Percentiles rank a stretch among this genome's conserved stretches.
Conservation (phyloP, 2,888 invertebrate genomes). For the Byasa hedistus region DNA sequence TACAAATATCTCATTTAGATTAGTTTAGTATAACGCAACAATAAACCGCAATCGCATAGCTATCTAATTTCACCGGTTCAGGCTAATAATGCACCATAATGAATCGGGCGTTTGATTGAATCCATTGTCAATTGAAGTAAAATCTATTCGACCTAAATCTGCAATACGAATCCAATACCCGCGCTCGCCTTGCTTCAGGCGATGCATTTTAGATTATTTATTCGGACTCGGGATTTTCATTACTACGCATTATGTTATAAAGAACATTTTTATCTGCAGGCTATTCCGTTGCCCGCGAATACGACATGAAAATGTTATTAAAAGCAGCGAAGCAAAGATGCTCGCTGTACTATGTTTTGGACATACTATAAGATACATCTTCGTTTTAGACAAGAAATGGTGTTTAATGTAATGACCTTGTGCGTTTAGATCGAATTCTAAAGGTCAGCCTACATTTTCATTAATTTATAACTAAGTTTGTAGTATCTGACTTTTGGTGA, state of each 20-base stretch:
- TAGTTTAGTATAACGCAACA: conserved; percentile 14
- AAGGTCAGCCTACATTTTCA: not conserved
- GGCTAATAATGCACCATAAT: conserved; percentile 53
- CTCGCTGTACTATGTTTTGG: conserved; percentile 19
- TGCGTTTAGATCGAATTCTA: not conserved
- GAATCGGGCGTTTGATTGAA: conserved; percentile 56
- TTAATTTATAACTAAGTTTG: not conserved
- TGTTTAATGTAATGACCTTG: not conserved
- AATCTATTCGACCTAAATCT: conserved; percentile 64
- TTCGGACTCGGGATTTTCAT: conserved; percentile 43
- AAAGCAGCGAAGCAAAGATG: conserved; percentile 38
- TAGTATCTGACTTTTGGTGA: not conserved
- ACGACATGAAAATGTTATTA: conserved; percentile 41
- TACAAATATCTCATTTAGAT: conserved; percentile 19
- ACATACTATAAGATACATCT: conserved; percentile 9
- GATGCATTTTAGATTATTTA: conserved; percentile 55
- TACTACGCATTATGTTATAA: conserved; percentile 40
- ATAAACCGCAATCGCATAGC: conserved; percentile 6
- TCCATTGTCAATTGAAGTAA: conserved; percentile 54
- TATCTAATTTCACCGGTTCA: conserved; percentile 29
- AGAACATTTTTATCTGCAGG: conserved; percentile 39
- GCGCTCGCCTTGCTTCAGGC: conserved; percentile 47
- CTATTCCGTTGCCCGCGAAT: conserved; percentile 24
- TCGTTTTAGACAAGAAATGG: not conserved
- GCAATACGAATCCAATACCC: conserved; percentile 56